These are phyloP conservation scores for Hololepta plana DNA, from an alignment of 2,888 invertebrate species.

Conservation along the genomic window DNA sequence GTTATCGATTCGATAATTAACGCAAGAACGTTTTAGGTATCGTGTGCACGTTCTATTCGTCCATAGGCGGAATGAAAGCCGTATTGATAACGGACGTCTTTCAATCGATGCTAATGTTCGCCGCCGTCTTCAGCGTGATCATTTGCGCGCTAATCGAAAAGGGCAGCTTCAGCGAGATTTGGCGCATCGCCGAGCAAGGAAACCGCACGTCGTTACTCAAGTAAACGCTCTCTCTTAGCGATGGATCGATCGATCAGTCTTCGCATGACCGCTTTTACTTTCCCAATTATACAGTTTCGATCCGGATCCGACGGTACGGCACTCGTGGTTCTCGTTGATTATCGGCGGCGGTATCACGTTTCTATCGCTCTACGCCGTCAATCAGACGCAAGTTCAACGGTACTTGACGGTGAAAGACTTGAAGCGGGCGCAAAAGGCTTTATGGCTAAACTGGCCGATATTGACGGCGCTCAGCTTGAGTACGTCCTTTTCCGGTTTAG, in stretches of 20 bases:
- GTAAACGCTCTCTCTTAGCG: too few species aligned
- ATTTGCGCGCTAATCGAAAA: conserved; percentile 49
- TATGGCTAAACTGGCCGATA: conserved; percentile 66
- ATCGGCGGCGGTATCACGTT: conserved; percentile 71
- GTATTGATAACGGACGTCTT: conserved; percentile 76
- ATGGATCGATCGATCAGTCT: too few species aligned
- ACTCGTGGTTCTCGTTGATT: conserved; percentile 65
- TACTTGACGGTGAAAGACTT: conserved; percentile 47
- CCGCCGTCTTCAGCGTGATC: conserved; percentile 61
- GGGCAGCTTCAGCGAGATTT: conserved; percentile 53
- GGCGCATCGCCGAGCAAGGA: conserved; percentile 47
- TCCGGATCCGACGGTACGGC: conserved; percentile 61
- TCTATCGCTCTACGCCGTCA: conserved; percentile 39
- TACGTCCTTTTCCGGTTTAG: conserved; percentile 48
- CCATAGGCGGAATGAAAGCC: conserved; percentile 82
- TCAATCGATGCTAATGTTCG: conserved; percentile 72
- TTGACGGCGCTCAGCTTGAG: conserved; percentile 47
- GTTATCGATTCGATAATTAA: background rate
- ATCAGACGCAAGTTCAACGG: conserved; percentile 62
- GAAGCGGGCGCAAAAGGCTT: conserved; percentile 43
- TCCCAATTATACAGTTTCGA: conserved; percentile 50
- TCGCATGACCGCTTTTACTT: background rate
- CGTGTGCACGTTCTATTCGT: conserved; percentile 74
- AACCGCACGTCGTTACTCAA: conserved; percentile 51
- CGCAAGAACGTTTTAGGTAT: conserved; percentile 32